Evolutionary conservation across 1,140 invertebrate species (phyloP), one percentile per base, ranked within the genome.

Genomic region (Neotoxoptera formosana): DNA sequence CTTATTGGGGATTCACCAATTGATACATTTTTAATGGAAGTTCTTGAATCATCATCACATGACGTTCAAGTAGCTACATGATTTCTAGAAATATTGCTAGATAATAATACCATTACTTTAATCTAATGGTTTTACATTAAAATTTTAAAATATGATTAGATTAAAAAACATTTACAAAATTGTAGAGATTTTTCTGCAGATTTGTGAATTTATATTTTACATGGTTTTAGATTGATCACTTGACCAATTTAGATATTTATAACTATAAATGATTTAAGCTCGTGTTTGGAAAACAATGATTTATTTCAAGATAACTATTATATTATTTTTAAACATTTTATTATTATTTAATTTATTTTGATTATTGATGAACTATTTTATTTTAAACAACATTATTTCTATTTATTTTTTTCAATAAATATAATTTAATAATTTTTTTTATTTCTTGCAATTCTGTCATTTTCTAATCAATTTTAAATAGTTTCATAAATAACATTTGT

Each of bases 1-100:
- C 96, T 99, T 76, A 97, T 98, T 94, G 97, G 97, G 67, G 98
- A 99, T 94, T 96, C 96, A 90, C 96, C 96, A 86, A 96, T 97
- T 94, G 96, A 97, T 94, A 96, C 95, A n/a, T 97, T 97, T 95
- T 96, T 97, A 93, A 96, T 96, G 94, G 97, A 97, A 94, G 96
- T 97, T 95, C 95, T 98, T 53, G 97, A 97, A 94, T 96, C 96
- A 48, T 91, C 90, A 8, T 76, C 90, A 81, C 67, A 89, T 14
- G 45, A 92, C 83, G 95, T 96, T 7, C 95, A 95, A 53, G 96
- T 96, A 94, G 94, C 95, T 94, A 86, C 91, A 86, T 93, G 21
- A 84, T 84, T 83, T 92, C 3, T n/a, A 90, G 25, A 56, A n/a
- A 45, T 91, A 47, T 47, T 45, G 17, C 23, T 25, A 48, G 1